Percentiles rank a stretch among this genome's conserved stretches.
These are phyloP conservation scores for Gila robusta DNA, from an alignment of 2,797 vertebrate species.

Conservation along the genomic window DNA sequence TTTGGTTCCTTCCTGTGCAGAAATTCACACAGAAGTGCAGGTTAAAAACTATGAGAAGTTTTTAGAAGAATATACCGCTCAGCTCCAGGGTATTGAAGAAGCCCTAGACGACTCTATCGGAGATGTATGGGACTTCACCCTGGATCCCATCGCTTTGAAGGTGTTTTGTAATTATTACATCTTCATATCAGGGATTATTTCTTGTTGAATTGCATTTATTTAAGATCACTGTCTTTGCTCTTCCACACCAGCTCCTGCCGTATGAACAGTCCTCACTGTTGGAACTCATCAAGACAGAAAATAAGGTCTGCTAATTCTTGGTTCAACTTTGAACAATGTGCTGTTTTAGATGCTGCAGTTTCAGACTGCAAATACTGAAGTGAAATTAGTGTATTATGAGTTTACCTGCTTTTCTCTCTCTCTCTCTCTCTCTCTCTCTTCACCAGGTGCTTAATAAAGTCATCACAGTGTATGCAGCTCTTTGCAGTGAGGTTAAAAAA, in stretches of 20 bases:
- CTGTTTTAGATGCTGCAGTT: not conserved
- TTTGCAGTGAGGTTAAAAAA: conserved; percentile 98
- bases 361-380: not conserved
- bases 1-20: conserved; percentile 72
- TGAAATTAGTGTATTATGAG: not conserved
- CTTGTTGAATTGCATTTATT: not conserved
- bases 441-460: conserved; percentile 96
- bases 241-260: conserved; percentile 87
- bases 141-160: conserved; percentile 95
- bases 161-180: conserved; percentile 68
- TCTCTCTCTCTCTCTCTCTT: conserved; percentile 5
- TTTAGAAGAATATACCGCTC: conserved; percentile 93
- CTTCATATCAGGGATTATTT: not conserved
- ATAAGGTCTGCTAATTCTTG: conserved; percentile 80
- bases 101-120: conserved; percentile 95
- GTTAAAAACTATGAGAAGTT: conserved; percentile 96
- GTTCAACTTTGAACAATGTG: not conserved
- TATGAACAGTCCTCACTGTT: conserved; percentile 94
- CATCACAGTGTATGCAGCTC: conserved; percentile 96
- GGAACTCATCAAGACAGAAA: conserved; percentile 98
- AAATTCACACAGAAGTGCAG: conserved; percentile 98
- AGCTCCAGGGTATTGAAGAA: conserved; percentile 93
- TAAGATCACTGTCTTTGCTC: not conserved
- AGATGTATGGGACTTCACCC: conserved; percentile 98
- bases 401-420: not conserved